Evolutionary conservation across 2,888 invertebrate species (phyloP), one percentile per base, ranked within the genome.

Genomic region (Pristionchus maxplancki): DNA sequence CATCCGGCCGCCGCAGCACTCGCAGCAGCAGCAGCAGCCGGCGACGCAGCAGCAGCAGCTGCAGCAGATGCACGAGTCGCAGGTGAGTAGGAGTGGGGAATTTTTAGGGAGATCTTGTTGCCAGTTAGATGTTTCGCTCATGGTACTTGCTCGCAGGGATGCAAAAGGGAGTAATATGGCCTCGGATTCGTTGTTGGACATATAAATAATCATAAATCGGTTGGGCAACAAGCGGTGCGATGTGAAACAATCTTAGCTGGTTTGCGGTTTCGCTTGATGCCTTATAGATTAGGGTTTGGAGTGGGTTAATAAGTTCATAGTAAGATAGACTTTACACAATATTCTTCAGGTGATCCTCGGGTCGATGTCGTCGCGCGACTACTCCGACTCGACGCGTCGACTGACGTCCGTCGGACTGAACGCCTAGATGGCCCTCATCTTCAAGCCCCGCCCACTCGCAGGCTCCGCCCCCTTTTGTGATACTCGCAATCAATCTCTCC

Each of bases 341-440:
- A 5, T n/a, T 8, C 28, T 58, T 0, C 37, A 88, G 88, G 81
- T 88, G 53, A 88, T 88, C 62, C 64, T 88, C n/a, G 88, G 88
- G 9, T 88, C 88, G 78, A 34, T 88, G 58, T 78, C 88, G 13
- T 48, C 88, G 11, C 88, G 88, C 20, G 88, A 88, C 44, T 81
- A 88, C 88, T 34, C 88, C 11, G 88, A 88, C 24, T 88, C 88
- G 24, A 78, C 88, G 20, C 58, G 78, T 13, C 31, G 88, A 2
- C 34, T 67, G 87, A 85, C 85, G 37, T 64, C 67, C 15, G 86
- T 87, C 20, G 86, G 67, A 15, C 34, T 31, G 31, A 67, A 87
- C n/a, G 86, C 71, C 50, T 87, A 53, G 50, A 37, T 34, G 71
- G 28, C 64, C 11, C 71, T 50, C 62, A 20, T 44, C 44, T 64